Evolutionary conservation across 2,797 vertebrate genomes (phyloP), one percentile per base, ranked within the genome.

Genomic region (Thamnophis elegans): DNA sequence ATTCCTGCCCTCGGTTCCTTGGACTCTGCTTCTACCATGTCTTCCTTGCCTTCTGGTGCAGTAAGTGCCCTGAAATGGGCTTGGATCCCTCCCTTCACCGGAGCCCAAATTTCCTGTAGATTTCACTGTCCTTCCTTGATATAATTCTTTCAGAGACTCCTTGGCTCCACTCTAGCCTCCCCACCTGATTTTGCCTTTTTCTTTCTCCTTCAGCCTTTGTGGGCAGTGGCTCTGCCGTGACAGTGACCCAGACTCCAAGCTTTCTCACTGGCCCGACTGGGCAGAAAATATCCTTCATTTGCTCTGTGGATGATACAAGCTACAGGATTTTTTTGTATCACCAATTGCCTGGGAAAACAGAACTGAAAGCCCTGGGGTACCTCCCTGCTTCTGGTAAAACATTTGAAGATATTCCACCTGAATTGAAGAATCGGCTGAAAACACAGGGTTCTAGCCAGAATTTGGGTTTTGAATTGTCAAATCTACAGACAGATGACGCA

Each of bases 341-440:
- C 11, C 91, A 92, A 36, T 8, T 85, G 4, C 88, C 88, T 28
- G 58, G 73, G 8, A 59, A 92, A 3, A 55, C 58, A 62, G 56
- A 92, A 25, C 88, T 92, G 22, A n/a, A 85, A 20, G 9, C 89
- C 10, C 3, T 92, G 6, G 88, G 88, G 32, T 11, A 5, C 7
- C 0, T 54, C n/a, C 59, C 6, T 7, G 22, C 1, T 55, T 11
- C 36, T 6, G 73, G n/a, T 73, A 1, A 5, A 42, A 0, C 0
- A 12, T 0, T 28, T 92, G 51, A 6, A 14, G 5, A 56, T 1
- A 14, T 5, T 14, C 8, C 58, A 55, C 0, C 20, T 20, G 25
- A 5, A 25, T 7, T 51, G 59, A 16, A 16, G 3, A 9, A 2
- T 9, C 60, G 82, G 53, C 26, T 92, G 26, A 36, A 8, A 22